A percentile compares a stretch with the other conserved stretches of the same genome.
Conservation (phyloP, 2,888 invertebrate genomes). For the Nephrocerus scutellatus region DNA sequence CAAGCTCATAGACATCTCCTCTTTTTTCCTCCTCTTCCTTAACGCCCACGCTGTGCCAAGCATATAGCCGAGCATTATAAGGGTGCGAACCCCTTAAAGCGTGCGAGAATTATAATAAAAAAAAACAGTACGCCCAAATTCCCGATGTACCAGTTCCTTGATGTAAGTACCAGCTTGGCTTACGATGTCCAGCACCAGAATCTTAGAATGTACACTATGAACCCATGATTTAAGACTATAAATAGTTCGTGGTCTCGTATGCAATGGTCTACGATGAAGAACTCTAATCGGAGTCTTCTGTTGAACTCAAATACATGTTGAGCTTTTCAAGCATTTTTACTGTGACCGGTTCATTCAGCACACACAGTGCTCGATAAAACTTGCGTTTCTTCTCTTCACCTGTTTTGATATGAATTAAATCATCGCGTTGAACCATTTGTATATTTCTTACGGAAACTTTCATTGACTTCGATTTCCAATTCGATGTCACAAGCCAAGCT, state of each 20-base stretch:
- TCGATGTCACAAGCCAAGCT: slow-evolving; percentile 54
- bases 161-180: slow-evolving; percentile 94
- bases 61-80: too few relatives aligned
- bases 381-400: slow-evolving; percentile 88
- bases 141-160: slow-evolving; percentile 96
- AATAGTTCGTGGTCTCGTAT: slow-evolving; percentile 60
- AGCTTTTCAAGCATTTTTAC: slow-evolving; percentile 51
- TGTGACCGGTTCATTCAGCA: slow-evolving; percentile 47
- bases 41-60: too few relatives aligned
- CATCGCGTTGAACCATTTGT: slow-evolving; percentile 61
- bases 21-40: too few relatives aligned
- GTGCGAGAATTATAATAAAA: too few relatives aligned
- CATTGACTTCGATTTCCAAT: slow-evolving; percentile 50
- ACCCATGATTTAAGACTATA: slow-evolving; percentile 56
- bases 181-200: slow-evolving; percentile 59
- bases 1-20: too few relatives aligned
- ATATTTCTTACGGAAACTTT: slow-evolving; percentile 57
- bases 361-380: slow-evolving; percentile 75
- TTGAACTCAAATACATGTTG: slow-evolving; percentile 52
- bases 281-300: slow-evolving; percentile 91
- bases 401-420: slow-evolving; percentile 64
- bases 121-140: slow-evolving; percentile 91
- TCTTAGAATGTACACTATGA: slow-evolving; percentile 47
- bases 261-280: slow-evolving; percentile 74
- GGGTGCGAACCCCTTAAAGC: too few relatives aligned